Percentiles rank a stretch among this genome's conserved stretches.
These are phyloP conservation scores for Quadroppia sp. DNA, from an alignment of 2,888 invertebrate species.

Conservation along the genomic window DNA sequence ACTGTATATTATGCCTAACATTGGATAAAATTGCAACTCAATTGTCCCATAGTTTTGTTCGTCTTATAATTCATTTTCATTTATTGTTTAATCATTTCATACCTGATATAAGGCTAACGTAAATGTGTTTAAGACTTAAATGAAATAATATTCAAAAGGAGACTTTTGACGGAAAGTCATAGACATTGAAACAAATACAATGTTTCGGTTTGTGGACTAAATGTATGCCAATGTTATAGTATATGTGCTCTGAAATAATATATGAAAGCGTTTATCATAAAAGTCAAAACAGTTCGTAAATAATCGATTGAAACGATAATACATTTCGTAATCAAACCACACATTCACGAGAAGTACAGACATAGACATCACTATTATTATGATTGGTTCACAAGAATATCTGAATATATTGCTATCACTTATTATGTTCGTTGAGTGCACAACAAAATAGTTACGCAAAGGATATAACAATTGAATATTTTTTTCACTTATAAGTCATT, in stretches of 20 bases:
- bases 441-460: neutral
- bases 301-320: slow-evolving; percentile 27
- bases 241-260: slow-evolving; percentile 17
- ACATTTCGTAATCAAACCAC: slow-evolving; percentile 32
- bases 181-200: neutral
- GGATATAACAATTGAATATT: neutral
- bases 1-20: no score
- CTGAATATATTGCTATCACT: neutral
- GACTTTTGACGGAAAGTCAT: neutral
- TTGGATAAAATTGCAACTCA: no score
- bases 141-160: no score
- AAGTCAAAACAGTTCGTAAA: slow-evolving; percentile 33
- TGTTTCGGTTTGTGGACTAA: neutral
- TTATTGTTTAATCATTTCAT: no score
- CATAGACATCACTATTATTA: neutral
- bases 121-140: no score
- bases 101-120: no score
- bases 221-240: neutral
- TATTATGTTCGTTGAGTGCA: neutral
- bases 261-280: slow-evolving; percentile 24
- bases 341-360: slow-evolving; percentile 1
- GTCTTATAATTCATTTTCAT: no score
- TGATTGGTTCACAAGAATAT: neutral
- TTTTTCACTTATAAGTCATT: neutral
- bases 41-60: no score